These are phyloP conservation scores for Chrysolina americana DNA, from an alignment of 2,888 invertebrate species.

Conservation along the genomic window DNA sequence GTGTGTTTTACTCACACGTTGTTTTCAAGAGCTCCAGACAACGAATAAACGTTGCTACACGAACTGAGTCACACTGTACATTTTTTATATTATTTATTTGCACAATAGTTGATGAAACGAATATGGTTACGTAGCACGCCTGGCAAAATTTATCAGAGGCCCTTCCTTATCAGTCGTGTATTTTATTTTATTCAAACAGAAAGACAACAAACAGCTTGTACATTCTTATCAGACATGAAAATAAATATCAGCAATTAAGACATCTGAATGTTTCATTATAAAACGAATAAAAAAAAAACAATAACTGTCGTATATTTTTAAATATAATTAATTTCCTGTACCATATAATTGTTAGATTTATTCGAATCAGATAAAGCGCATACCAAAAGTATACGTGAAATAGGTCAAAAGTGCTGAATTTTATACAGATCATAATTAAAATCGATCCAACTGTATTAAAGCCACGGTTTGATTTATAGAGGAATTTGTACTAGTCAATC, in stretches of 20 bases:
- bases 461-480: too few relatives aligned
- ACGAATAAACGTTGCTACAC: conserved; percentile 34
- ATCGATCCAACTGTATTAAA: too few relatives aligned
- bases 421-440: too few relatives aligned
- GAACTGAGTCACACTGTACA: conserved; percentile 34
- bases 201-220: conserved; percentile 31
- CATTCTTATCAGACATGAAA: conserved; percentile 26
- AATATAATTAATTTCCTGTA: too few relatives aligned
- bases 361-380: too few relatives aligned
- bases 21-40: conserved; percentile 30
- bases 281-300: not conserved
- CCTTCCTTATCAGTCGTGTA: conserved; percentile 35
- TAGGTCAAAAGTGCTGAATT: too few relatives aligned
- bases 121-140: conserved; percentile 21
- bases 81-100: conserved; percentile 30
- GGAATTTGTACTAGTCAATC: too few relatives aligned
- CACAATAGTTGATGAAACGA: conserved; percentile 28
- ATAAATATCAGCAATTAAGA: conserved; percentile 29
- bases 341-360: not conserved
- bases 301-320: not conserved
- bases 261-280: conserved; percentile 7
- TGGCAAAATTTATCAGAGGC: conserved; percentile 24
- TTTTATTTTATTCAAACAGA: conserved; percentile 40
- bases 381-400: too few relatives aligned
- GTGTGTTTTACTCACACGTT: conserved; percentile 28